Evolutionary conservation across 1,140 invertebrate genomes (phyloP).

Genomic region (Berghia stephanieae): DNA sequence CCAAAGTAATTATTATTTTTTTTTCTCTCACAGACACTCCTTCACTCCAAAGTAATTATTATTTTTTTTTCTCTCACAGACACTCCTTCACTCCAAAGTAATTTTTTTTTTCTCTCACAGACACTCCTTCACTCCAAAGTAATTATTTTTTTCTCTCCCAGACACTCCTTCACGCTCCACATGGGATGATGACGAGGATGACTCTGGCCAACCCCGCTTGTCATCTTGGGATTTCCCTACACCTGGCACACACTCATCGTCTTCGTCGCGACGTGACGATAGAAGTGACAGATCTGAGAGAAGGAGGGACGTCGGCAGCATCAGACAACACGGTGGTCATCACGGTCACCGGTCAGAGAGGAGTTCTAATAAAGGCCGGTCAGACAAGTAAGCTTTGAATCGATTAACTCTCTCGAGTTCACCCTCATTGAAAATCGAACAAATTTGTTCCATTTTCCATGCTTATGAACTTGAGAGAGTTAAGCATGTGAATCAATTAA

Average conservation of each 20-base stretch:
- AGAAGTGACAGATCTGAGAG: constrained; percentile 22
- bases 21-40: too few species aligned
- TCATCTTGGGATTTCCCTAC: constrained; percentile 95
- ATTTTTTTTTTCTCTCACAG: constrained; percentile 91
- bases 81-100: constrained; percentile 76
- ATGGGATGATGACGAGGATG: constrained; percentile 83
- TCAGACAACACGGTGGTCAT: constrained; percentile 14
- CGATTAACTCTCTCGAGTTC: too few species aligned
- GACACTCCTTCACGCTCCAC: constrained; percentile 74
- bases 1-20: too few species aligned
- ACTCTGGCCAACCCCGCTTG: constrained; percentile 75
- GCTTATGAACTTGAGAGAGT: neutral
- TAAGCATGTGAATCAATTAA: too few species aligned
- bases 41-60: constrained; percentile 54
- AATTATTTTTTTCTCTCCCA: too few species aligned
- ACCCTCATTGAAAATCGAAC: too few species aligned
- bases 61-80: constrained; percentile 16
- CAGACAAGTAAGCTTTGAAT: too few species aligned
- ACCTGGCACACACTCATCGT: too few species aligned
- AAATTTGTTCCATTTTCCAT: too few species aligned
- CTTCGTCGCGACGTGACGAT: too few species aligned
- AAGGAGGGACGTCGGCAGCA: constrained; percentile 26
- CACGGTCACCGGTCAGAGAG: constrained; percentile 7
- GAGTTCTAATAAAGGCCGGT: too few species aligned
- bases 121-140: too few species aligned